Base-by-base conservation (phyloP, 2,888 invertebrate genomes). In the Diadegma fenestrale region DNA sequence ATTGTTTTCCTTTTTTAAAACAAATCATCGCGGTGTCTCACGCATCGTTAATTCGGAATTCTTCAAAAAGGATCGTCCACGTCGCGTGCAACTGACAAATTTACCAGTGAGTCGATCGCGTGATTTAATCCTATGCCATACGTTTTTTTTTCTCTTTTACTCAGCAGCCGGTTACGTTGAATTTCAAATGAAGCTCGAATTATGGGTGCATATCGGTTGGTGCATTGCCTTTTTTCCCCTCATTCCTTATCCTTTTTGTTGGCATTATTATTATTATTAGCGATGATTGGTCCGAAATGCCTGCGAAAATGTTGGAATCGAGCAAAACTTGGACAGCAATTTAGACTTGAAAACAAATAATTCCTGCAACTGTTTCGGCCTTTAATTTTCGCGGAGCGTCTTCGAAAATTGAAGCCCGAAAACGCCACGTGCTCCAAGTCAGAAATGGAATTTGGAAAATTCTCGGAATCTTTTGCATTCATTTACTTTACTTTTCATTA, bases 71-170 rank as follows among this genome's bases (percentile, higher is more conserved):
- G 80, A 78, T 61, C 82, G 30, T 80, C 80, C 41, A 12, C 58
- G 72, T 80, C 76, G 82, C 85, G 80, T 85, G 82, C 82, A 66
- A 82, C 82, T 77, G 76, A 82, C 85, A 63, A 77, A 80, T 82
- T 82, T 85, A 80, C 30, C 80, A 80, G 85, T 82, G 80, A 85
- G 85, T 82, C 75, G 76, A 80, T 82, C 77, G 82, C 82, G 82
- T 80, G 68, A 75, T 82, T 77, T 64, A 7, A 66, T 37, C 12
- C 75, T 37, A 45, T 37, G 48, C 8, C 26, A 58, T 54, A 54
- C 19, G 7, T 33, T 58, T 37, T 58, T 58, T 26, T 26, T 58
- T 58, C 26, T 14, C 5, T 58, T 58, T 14, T 12, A 14, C 58
- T 14, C 58, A 12, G 26, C 17, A 6, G 30, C 4, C 6, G 26